These are phyloP conservation scores for Syngnathus acus DNA, from an alignment of 2,797 vertebrate species.

Conservation along the genomic window DNA sequence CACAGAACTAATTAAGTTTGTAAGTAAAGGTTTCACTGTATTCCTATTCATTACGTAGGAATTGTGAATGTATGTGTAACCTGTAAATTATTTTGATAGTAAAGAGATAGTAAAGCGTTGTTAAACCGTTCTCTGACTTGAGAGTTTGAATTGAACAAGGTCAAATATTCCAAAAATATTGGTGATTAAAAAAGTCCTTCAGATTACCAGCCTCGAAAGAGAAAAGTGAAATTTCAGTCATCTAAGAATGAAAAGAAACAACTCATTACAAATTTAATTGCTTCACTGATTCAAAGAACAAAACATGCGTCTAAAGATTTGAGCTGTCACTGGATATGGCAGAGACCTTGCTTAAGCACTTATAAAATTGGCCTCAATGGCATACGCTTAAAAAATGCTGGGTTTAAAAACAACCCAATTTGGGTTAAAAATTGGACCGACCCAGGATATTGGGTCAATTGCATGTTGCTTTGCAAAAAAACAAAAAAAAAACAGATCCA, in stretches of 20 bases:
- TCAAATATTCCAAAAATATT: background rate
- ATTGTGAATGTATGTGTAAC: background rate
- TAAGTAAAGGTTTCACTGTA: no score
- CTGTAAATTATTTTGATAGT: background rate
- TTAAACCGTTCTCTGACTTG: background rate
- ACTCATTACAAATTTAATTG: background rate
- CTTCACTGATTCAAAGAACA: background rate
- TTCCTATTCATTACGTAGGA: background rate
- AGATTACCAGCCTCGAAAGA: no score
- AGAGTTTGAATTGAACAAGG: background rate
- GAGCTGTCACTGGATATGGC: slow-evolving; percentile 6
- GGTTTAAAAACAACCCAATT: no score
- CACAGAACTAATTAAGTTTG: no score
- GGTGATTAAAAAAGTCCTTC: background rate
- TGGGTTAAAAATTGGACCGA: no score
- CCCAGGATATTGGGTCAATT: no score
- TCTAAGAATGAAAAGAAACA: background rate
- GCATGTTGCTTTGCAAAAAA: no score
- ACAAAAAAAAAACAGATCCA: no score
- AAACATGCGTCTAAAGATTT: slow-evolving; percentile 5
- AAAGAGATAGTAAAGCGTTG: background rate
- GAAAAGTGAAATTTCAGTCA: background rate
- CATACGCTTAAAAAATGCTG: slow-evolving; percentile 8
- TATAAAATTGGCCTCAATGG: slow-evolving; percentile 22
- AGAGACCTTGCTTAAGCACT: slow-evolving; percentile 7